Evolutionary conservation across 35 echinoderm and acorn worm species (phyloP), one percentile per base, ranked within the genome.

Genomic region (Anneissia japonica): DNA sequence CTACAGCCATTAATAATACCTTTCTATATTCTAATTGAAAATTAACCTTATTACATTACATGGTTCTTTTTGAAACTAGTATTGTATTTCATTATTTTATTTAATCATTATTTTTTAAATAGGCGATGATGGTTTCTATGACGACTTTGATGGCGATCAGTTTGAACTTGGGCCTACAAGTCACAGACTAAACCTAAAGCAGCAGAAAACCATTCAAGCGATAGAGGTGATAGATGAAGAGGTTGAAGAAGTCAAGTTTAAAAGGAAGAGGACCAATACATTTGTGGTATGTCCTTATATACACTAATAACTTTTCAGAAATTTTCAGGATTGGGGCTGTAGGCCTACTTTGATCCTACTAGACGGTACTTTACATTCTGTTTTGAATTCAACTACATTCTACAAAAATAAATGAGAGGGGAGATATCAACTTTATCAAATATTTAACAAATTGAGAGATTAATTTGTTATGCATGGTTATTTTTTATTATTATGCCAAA

Each of bases 101-200:
- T n/a, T 3, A 34, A 10, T 6, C 17, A 14, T 17, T 75, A 51
- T 38, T 37, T 26, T 36, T 13, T 32, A 26, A 76, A 36, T 31
- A 95, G 94, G 94, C 84, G 94, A 97, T 93, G 94, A 97, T 84
- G 94, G 94, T 6, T 81, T 87, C 64, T 97, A 97, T 76, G 82
- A 75, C 31, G 81, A 88, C 26, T 43, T 93, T 23, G 36, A 90
- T 31, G 51, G 89, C 43, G 56, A 82, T 35, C 73, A 38, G 3
- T 45, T 87, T 13, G 78, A 85, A 16, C 72, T 87, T 81, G 74
- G 37, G 4, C 38, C 46, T 0, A 72, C 87, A 29, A 84, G 79
- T 7, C 80, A 74, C 3, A 41, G 73, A 36, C 46, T 36, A 30
- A 89, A 89, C 40, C 87, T 79, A 37, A 46, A 89, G 33, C 82